Conservation (phyloP, 1,140 invertebrate species). For the Heterodera carotae region DNA sequence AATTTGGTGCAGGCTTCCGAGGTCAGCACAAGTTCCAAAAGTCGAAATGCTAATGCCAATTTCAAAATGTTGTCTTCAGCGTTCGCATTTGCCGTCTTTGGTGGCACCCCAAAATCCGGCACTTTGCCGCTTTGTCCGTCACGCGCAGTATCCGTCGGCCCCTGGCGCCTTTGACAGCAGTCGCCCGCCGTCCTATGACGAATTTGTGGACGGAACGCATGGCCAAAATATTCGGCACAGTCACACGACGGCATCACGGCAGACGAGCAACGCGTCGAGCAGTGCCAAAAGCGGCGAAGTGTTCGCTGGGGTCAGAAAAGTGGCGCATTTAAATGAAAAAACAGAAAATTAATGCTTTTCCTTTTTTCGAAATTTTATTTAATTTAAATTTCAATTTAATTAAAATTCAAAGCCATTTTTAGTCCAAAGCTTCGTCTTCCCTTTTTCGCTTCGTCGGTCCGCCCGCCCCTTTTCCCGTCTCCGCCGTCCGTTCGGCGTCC, state of each 20-base stretch:
- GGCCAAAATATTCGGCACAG: background rate
- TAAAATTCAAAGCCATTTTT: background rate
- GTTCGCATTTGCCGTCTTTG: background rate
- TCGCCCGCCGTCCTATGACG: slow-evolving; percentile 7
- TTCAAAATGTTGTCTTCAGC: background rate
- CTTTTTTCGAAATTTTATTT: too few species aligned
- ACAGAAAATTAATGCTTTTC: background rate
- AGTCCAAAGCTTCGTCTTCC: background rate
- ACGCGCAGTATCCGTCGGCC: background rate
- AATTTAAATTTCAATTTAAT: background rate
- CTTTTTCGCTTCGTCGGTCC: slow-evolving; percentile 1
- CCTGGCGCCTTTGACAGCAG: background rate
- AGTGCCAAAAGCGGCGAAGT: background rate
- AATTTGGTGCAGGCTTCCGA: slow-evolving; percentile 25
- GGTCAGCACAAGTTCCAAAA: too few species aligned
- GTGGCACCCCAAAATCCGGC: background rate
- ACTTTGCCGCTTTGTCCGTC: background rate
- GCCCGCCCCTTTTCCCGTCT: slow-evolving; percentile 11
- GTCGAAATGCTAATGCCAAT: background rate
- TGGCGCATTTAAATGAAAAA: background rate
- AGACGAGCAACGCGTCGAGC: slow-evolving; percentile 1
- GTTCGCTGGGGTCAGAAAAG: background rate
- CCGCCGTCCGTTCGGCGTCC: background rate
- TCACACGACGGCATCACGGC: slow-evolving; percentile 2
- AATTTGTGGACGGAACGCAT: background rate